These are phyloP conservation scores for Apamea anceps DNA, from an alignment of 2,888 invertebrate species.

Conservation along the genomic window DNA sequence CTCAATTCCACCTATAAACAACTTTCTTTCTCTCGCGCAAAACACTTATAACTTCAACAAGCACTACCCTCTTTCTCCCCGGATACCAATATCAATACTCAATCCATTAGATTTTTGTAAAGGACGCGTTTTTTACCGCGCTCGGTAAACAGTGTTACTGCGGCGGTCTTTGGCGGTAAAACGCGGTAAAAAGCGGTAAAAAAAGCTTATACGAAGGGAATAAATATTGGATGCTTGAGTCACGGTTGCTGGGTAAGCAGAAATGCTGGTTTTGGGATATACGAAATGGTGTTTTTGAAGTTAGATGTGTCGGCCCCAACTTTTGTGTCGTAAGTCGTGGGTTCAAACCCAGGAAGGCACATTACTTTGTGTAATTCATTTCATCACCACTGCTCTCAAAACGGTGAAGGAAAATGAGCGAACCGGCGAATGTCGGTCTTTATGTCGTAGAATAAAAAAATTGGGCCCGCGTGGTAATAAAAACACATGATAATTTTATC, in stretches of 20 bases:
- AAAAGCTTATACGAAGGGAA: slow-evolving; percentile 50
- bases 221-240: slow-evolving; percentile 62
- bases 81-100: slow-evolving; percentile 35
- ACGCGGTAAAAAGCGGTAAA: slow-evolving; percentile 58
- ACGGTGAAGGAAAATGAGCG: too few relatives aligned
- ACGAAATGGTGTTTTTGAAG: slow-evolving; percentile 15
- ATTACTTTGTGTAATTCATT: too few relatives aligned
- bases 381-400: too few relatives aligned
- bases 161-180: slow-evolving; percentile 66
- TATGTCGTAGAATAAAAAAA: not conserved
- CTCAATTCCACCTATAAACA: slow-evolving; percentile 24
- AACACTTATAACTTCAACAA: slow-evolving; percentile 29
- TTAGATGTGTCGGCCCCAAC: too few relatives aligned
- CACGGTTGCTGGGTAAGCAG: slow-evolving; percentile 54
- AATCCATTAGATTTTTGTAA: slow-evolving; percentile 61
- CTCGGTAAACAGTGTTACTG: slow-evolving; percentile 59
- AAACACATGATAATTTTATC: too few relatives aligned
- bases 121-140: slow-evolving; percentile 53
- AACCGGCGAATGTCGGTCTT: too few relatives aligned
- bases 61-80: slow-evolving; percentile 33
- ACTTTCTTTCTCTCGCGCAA: slow-evolving; percentile 12
- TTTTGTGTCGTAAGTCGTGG: too few relatives aligned
- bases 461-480: not conserved
- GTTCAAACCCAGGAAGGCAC: too few relatives aligned
- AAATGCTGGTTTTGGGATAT: slow-evolving; percentile 25